Percentiles rank a stretch among this genome's conserved stretches.
These are phyloP conservation scores for Apotomis turbidana DNA, from an alignment of 2,888 invertebrate species.

Conservation along the genomic window DNA sequence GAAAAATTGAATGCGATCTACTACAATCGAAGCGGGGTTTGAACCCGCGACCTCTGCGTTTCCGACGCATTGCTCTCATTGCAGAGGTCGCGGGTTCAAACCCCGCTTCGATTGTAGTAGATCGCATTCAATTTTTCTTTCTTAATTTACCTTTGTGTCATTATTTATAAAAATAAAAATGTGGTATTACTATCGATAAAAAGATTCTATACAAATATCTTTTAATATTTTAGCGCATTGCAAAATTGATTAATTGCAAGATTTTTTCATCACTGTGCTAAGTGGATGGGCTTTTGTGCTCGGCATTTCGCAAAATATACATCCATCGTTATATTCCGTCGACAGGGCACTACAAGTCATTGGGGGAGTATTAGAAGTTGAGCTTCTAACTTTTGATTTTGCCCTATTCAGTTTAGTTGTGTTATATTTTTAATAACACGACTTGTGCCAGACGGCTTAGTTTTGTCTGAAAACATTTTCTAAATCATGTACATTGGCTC, in stretches of 20 bases:
- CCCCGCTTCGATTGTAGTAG: no score
- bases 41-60: no score
- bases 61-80: no score
- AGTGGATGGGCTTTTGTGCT: background rate
- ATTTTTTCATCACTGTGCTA: slow-evolving; percentile 1
- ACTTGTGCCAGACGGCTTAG: background rate
- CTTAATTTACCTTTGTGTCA: no score
- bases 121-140: no score
- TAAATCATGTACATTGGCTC: background rate
- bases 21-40: no score
- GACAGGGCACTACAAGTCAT: background rate
- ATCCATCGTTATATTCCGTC: background rate
- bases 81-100: no score
- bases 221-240: background rate
- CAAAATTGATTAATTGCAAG: background rate
- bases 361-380: background rate
- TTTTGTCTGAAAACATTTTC: slow-evolving; percentile 1
- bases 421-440: background rate
- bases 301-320: slow-evolving; percentile 3
- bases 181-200: no score
- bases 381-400: background rate
- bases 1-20: no score
- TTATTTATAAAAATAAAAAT: no score
- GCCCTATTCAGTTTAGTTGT: background rate
- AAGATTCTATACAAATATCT: no score